Evolutionary conservation across 2,888 invertebrate genomes (phyloP), one percentile per base, ranked within the genome.

Genomic region (Troglohyphantes excavatus): DNA sequence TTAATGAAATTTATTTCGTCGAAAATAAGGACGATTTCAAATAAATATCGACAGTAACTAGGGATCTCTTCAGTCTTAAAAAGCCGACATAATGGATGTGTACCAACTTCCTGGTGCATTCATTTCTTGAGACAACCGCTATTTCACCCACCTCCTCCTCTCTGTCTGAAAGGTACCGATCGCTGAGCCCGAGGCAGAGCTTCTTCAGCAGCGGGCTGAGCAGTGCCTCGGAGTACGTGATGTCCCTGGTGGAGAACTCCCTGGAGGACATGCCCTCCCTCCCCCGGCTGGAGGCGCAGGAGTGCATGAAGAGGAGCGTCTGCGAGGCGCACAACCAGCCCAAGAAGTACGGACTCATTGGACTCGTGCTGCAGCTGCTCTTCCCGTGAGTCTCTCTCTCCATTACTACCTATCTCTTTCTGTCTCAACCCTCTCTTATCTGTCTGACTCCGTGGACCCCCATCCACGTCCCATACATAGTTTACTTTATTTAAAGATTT

Each of bases 301-400:
- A 92, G 63, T 93, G 93, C 82, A 91, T 93, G 84, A 92, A 92
- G 83, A 88, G 93, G 76, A 92, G 92, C 61, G 92, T 93, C 29
- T 93, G 93, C 90, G 93, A 93, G 76, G 93, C 93, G 17, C 92
- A 93, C 87, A 92, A 92, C 84, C 92, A 92, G 63, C 93, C 93
- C 7, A 92, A 92, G 79, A 92, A 92, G 85, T 93, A 93, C 89
- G 93, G 93, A n/a, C 89, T 92, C 29, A 90, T 93, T 13, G 92
- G 92, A 5, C 91, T 92, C 33, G 92, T 92, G 21, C 83, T 93
- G 67, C 92, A 92, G 72, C 91, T 93, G 21, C 91, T 93, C 11
- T 93, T 93, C 75, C 92, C 92, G 93, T 93, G 89, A 92, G 92
- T 91, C 27, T n/a, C n/a, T n/a, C n/a, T n/a, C n/a, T n/a, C n/a